Evolutionary conservation across 2,888 invertebrate species (phyloP), one percentile per base, ranked within the genome.

Genomic region (Cerastis rubricosa): DNA sequence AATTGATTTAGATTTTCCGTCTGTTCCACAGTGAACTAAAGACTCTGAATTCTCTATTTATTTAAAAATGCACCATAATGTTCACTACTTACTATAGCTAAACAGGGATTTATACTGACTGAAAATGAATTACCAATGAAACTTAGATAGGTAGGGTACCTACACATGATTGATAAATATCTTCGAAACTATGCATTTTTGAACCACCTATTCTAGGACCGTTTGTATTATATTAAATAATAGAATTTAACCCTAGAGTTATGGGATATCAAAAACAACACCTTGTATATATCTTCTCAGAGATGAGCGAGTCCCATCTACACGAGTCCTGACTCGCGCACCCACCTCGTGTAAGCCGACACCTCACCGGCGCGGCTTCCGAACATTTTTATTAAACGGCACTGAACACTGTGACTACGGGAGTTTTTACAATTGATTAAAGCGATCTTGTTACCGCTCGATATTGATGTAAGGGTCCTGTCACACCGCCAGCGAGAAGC

Each of bases 381-480:
- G 79, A 80, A 84, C 83, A 81, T 90, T 91, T 92, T 92, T 92
- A 91, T 92, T 91, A 91, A 91, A 91, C 86, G 87, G 43, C n/a
- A 88, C 79, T 85, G 84, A 85, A 85, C 75, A 87, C 85, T 83
- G 87, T 88, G 89, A 43, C 49, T 43, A 71, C 67, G 73, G 54
- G 76, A 59, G 69, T 85, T 86, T 87, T 81, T 84, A 79, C 80
- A 87, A 81, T 90, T 91, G 86, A 85, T 90, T 89, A 85, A 88
- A 87, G 17, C 47, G 66, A 77, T 87, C 87, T 7, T 47, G 70
- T 87, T 87, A 81, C 87, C 25, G 47, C 19, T 40, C 64, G 25
- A 40, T 57, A 17, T 47, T 61, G 54, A 12, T 66, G 45, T 43
- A 40, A 29, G 78, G 77, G 25, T 51, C 45, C 14, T 17, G 71